These are phyloP conservation scores for Morinoia aosen DNA, from an alignment of 2,888 invertebrate genomes.

Conservation along the genomic window DNA sequence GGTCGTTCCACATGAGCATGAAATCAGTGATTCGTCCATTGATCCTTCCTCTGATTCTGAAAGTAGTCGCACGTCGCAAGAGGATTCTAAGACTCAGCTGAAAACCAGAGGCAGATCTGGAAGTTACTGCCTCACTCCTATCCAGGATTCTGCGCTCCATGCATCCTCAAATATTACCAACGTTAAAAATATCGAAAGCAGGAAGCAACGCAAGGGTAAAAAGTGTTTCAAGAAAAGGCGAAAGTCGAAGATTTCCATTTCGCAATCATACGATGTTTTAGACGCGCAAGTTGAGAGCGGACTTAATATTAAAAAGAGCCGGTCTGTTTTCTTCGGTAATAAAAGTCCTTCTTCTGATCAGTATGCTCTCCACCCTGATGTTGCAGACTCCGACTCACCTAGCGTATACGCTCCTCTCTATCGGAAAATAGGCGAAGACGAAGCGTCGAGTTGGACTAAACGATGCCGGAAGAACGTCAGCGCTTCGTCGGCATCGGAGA, in stretches of 20 bases:
- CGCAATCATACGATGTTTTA: not conserved
- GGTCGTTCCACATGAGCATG: not conserved
- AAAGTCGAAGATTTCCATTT: not conserved
- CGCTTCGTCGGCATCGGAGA: constrained; percentile 24
- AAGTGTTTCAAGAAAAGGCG: constrained; percentile 27
- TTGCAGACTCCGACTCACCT: not conserved
- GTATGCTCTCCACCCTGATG: not conserved
- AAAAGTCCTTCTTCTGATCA: not conserved
- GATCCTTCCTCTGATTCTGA: not conserved
- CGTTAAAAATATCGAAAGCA: not conserved
- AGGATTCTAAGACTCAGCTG: not conserved
- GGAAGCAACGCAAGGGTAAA: not conserved
- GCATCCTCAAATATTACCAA: not conserved
- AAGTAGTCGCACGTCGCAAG: not conserved
- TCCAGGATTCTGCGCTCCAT: not conserved
- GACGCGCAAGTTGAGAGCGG: constrained; percentile 5
- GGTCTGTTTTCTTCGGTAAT: not conserved
- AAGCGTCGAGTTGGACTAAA: not conserved
- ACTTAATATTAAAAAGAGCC: not conserved
- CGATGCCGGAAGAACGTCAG: not conserved
- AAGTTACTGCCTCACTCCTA: not conserved
- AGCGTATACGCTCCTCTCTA: not conserved
- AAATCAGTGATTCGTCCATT: not conserved
- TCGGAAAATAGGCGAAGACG: constrained; percentile 27
- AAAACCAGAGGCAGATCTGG: not conserved